A percentile compares a stretch with the other conserved stretches of the same genome.
These are phyloP conservation scores for Gnathochromis pfefferi DNA, from an alignment of 2,113 vertebrate genomes.

Conservation along the genomic window DNA sequence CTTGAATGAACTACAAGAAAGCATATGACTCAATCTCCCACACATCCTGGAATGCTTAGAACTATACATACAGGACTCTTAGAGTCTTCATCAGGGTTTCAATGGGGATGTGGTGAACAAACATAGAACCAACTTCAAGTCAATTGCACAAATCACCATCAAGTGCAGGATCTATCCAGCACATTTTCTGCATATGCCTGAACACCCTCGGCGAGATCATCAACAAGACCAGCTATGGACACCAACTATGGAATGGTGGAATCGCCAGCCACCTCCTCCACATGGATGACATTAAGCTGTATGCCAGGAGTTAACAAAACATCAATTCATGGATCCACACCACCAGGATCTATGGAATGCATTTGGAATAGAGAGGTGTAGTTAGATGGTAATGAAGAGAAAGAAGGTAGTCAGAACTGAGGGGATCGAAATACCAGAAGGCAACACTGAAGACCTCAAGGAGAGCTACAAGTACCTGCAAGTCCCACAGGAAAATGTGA, in stretches of 20 bases:
- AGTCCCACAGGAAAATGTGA: too few relatives aligned
- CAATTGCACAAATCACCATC: too few relatives aligned
- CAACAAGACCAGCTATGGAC: rapidly evolving
- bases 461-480: background rate
- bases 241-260: rapidly evolving
- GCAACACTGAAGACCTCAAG: background rate
- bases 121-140: too few relatives aligned
- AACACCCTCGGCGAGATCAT: rapidly evolving
- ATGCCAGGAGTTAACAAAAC: rapidly evolving
- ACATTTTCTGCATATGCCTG: background rate
- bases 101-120: too few relatives aligned
- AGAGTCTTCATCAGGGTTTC: rapidly evolving
- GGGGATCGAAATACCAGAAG: background rate
- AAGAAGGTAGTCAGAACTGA: background rate
- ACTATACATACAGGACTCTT: background rate
- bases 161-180: rapidly evolving
- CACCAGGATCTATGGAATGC: background rate
- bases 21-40: rapidly evolving
- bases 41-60: too few relatives aligned
- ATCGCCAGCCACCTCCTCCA: background rate
- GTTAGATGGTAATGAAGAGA: background rate
- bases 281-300: background rate
- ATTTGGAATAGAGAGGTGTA: rapidly evolving
- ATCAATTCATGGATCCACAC: background rate
- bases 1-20: too few relatives aligned